Evolutionary conservation across 2,888 invertebrate species (phyloP).

Genomic region (Troides oblongomaculatus): DNA sequence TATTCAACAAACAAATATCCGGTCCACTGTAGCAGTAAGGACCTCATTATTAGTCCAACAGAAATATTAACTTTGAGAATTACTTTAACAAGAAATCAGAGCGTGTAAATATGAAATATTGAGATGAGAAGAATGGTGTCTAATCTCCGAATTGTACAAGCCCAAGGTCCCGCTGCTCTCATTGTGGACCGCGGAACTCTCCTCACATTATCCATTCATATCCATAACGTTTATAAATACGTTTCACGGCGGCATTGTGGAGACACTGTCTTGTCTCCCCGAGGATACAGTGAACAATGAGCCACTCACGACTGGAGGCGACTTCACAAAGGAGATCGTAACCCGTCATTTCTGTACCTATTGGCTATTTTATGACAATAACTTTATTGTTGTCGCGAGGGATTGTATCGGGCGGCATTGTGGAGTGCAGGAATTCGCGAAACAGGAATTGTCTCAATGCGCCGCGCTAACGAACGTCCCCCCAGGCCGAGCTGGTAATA

Average conservation of each 20-base stretch:
- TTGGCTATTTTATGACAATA: constrained; percentile 79
- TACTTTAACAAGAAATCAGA: background rate
- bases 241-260: constrained; percentile 71
- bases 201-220: constrained; percentile 76
- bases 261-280: constrained; percentile 66
- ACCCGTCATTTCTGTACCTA: constrained; percentile 79
- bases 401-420: constrained; percentile 65
- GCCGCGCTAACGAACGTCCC: constrained; percentile 63
- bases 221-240: constrained; percentile 76
- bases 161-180: constrained; percentile 55
- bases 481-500: constrained; percentile 38
- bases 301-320: constrained; percentile 67
- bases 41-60: too few relatives aligned
- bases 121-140: constrained; percentile 36
- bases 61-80: too few relatives aligned
- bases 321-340: constrained; percentile 64
- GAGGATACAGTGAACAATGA: constrained; percentile 74
- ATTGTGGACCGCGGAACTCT: constrained; percentile 50
- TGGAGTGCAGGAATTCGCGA: constrained; percentile 64
- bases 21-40: too few relatives aligned
- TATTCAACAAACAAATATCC: too few relatives aligned
- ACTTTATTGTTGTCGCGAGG: constrained; percentile 60
- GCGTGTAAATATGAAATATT: constrained; percentile 24
- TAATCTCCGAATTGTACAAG: constrained; percentile 69
- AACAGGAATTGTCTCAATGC: constrained; percentile 74